A percentile compares a stretch with the other conserved stretches of the same genome.
phyloP scores from a whole-genome alignment of 2,888 invertebrate genomes.

The Melolontha melolontha region DNA sequence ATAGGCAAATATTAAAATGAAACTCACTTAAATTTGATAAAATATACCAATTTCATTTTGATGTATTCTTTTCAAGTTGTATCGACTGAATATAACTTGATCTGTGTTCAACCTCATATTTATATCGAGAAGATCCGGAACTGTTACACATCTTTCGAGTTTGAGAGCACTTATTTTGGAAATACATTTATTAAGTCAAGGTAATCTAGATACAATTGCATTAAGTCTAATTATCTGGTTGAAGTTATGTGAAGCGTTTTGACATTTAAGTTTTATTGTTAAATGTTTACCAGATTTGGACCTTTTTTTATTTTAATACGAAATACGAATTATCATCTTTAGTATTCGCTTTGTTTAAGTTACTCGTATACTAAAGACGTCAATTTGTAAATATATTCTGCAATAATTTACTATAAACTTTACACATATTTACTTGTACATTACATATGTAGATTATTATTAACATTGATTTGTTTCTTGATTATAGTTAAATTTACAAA shows the following conservation, averaged over 20 bases:
- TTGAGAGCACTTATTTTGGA: constrained; percentile 5
- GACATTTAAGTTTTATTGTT: constrained; percentile 20
- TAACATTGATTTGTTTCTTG: too few species aligned
- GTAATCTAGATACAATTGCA: constrained; percentile 13
- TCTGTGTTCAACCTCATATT: constrained; percentile 1
- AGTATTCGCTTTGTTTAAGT: too few species aligned
- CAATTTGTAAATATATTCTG: too few species aligned
- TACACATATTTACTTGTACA: too few species aligned
- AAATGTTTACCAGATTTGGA: not conserved
- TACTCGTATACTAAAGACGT: too few species aligned
- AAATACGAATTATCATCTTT: too few species aligned
- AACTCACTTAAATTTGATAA: not conserved
- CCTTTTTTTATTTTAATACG: too few species aligned
- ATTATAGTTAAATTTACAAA: too few species aligned
- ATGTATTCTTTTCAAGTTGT: constrained; percentile 3
- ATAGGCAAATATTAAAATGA: constrained; percentile 31
- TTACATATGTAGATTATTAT: too few species aligned
- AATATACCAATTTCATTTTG: constrained; percentile 44
- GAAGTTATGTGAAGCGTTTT: constrained; percentile 17
- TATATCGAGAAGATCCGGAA: constrained; percentile 15
- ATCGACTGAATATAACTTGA: constrained; percentile 5
- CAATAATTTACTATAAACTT: too few species aligned
- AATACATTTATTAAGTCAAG: constrained; percentile 11
- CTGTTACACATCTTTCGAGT: constrained; percentile 8
- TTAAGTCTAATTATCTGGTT: not conserved